These are phyloP conservation scores for Zosterops borbonicus DNA, from an alignment of 2,113 vertebrate species.

Conservation along the genomic window DNA sequence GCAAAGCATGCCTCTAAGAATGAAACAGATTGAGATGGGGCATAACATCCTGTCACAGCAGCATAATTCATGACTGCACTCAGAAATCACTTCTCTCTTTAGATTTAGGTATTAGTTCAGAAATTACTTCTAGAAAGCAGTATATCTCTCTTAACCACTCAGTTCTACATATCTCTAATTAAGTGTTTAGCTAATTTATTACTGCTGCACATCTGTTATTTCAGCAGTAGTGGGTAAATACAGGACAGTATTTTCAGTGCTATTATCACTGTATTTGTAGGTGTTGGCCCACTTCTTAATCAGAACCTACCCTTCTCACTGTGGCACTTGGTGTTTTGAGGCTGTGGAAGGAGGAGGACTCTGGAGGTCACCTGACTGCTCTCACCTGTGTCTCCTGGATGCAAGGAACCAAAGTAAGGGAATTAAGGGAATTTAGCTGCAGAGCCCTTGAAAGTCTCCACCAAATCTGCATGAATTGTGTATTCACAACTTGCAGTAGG, in stretches of 20 bases:
- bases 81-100: constrained; percentile 19
- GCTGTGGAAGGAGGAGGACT: neutral
- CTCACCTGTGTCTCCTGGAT: neutral
- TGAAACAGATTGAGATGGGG: neutral
- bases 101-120: neutral
- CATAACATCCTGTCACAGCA: neutral
- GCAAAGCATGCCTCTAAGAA: constrained; percentile 52
- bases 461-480: neutral
- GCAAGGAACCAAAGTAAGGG: neutral
- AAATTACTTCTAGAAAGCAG: constrained; percentile 14
- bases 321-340: neutral
- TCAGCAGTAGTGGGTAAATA: neutral
- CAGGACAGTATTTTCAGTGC: neutral
- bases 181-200: neutral
- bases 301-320: neutral
- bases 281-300: neutral
- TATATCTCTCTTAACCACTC: neutral
- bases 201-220: neutral
- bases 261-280: neutral
- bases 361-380: neutral
- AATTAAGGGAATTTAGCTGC: neutral
- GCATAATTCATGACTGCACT: neutral
- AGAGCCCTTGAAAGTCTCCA: neutral
- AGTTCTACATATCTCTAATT: neutral
- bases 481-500: neutral